Conservation (phyloP, 2,888 invertebrate genomes). For the Agelastica alni region DNA sequence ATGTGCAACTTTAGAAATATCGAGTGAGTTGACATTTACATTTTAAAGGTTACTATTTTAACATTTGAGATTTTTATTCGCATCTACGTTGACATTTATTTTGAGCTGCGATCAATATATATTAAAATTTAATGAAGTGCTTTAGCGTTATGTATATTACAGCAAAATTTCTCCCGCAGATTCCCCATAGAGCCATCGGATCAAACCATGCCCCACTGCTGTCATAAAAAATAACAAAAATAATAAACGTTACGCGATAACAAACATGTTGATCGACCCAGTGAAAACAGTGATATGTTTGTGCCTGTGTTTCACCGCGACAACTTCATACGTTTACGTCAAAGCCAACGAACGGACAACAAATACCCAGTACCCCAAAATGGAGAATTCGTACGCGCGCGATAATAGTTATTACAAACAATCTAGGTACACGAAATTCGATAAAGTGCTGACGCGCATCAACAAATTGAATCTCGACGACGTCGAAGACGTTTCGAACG, state of each 20-base stretch:
- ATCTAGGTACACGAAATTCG: slow-evolving; percentile 43
- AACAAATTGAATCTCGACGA: slow-evolving; percentile 31
- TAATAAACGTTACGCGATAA: neutral
- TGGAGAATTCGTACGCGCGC: slow-evolving; percentile 2
- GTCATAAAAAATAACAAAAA: slow-evolving; percentile 12
- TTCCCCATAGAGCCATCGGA: neutral
- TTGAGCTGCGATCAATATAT: no score
- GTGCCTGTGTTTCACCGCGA: slow-evolving; percentile 25
- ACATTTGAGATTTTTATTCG: no score
- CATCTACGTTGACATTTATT: no score
- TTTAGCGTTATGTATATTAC: no score
- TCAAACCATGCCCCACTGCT: slow-evolving; percentile 6
- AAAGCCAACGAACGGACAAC: slow-evolving; percentile 23
- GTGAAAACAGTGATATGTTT: slow-evolving; percentile 27
- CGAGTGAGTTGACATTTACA: no score
- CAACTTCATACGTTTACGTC: slow-evolving; percentile 14
- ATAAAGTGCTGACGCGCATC: slow-evolving; percentile 39
- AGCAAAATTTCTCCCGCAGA: neutral
- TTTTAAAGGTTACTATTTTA: no score
- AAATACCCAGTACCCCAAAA: slow-evolving; percentile 5
- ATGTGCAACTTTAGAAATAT: no score
- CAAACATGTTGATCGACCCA: slow-evolving; percentile 18
- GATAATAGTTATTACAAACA: slow-evolving; percentile 20
- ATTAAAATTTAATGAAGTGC: no score
- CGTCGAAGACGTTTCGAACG: slow-evolving; percentile 1